Conservation (phyloP, 2,797 vertebrate species). For the Clangula hyemalis region DNA sequence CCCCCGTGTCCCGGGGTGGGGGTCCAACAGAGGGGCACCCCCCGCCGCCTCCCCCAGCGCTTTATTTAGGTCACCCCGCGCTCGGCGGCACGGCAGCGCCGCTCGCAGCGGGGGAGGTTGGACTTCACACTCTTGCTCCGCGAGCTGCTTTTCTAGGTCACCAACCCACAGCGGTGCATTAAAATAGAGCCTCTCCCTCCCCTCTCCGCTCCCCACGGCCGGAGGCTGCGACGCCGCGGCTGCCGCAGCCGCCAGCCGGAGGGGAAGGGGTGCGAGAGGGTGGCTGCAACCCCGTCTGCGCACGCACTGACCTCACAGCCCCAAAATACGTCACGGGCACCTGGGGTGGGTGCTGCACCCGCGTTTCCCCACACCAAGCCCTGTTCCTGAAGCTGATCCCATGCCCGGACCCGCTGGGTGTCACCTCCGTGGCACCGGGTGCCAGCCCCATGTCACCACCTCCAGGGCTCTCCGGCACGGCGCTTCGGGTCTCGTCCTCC, state of each 20-base stretch:
- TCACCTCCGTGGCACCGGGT: neutral
- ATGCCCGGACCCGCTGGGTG: neutral
- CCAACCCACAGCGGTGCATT: conserved; percentile 58
- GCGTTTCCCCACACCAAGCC: fast-evolving
- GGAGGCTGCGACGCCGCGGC: neutral
- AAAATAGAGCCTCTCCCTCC: conserved; percentile 47
- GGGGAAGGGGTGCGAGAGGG: neutral
- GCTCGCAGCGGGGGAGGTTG: conserved; percentile 48
- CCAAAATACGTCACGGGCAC: neutral
- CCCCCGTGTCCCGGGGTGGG: fast-evolving
- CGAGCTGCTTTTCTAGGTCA: conserved; percentile 71
- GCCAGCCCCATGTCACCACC: fast-evolving
- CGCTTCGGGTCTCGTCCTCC: neutral
- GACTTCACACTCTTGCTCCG: conserved; percentile 63
- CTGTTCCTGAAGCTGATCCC: neutral
- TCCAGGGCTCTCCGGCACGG: neutral
- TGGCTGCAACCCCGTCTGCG: fast-evolving
- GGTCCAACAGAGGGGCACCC: neutral
- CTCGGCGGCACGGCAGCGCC: conserved; percentile 1
- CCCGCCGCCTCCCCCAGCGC: neutral
- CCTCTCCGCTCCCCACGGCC: conserved; percentile 40
- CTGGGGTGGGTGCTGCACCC: neutral
- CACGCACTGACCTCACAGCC: neutral
- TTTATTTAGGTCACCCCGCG: conserved; percentile 59
- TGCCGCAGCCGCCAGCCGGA: neutral